phyloP scores from a whole-genome alignment of 2,797 vertebrate genomes.

The Eutrigla gurnardus region DNA sequence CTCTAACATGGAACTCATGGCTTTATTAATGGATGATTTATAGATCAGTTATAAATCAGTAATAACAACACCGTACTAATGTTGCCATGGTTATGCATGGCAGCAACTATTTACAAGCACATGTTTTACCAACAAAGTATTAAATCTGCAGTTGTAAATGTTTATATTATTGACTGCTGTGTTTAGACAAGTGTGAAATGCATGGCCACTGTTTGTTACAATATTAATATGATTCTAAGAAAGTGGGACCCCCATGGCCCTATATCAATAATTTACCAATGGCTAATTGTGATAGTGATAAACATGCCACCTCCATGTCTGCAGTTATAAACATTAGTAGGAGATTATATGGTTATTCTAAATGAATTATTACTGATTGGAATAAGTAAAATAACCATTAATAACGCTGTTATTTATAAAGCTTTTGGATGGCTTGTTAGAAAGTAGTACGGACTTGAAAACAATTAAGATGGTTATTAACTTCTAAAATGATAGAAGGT shows the following conservation, averaged over 20 bases:
- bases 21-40: neutral
- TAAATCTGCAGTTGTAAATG: no score
- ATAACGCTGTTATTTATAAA: neutral
- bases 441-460: neutral
- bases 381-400: neutral
- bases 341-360: no score
- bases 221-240: neutral
- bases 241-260: neutral
- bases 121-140: no score
- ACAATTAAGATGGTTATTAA: neutral
- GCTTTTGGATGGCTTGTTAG: neutral
- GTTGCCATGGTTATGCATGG: neutral
- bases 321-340: neutral
- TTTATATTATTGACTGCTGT: no score
- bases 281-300: neutral
- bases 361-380: no score
- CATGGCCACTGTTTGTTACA: no score
- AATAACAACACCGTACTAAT: neutral
- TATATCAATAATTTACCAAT: neutral
- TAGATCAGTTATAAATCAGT: neutral
- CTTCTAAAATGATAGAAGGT: neutral
- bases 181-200: no score
- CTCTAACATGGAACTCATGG: neutral
- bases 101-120: no score
- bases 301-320: neutral